A percentile compares a stretch with the other conserved stretches of the same genome.
These are phyloP conservation scores for Drosophila bunnanda DNA, from an alignment of 2,888 invertebrate species.

Conservation along the genomic window DNA sequence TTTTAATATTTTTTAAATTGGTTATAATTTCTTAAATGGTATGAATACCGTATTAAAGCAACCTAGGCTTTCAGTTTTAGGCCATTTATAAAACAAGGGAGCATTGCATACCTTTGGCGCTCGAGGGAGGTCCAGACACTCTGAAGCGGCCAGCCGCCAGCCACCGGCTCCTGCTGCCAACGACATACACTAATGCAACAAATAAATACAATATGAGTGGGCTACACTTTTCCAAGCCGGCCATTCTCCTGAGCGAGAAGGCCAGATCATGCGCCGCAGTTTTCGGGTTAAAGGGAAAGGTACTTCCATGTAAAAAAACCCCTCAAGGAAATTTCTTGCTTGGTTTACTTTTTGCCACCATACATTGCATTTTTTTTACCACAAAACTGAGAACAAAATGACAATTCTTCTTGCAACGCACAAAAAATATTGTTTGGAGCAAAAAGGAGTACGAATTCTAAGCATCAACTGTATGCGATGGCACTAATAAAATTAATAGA, in stretches of 20 bases:
- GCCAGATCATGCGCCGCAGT: neutral
- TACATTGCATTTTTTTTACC: constrained; percentile 26
- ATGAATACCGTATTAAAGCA: too few species aligned
- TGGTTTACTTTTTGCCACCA: constrained; percentile 11
- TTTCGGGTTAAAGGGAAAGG: constrained; percentile 6
- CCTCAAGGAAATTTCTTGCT: neutral
- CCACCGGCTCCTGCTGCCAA: constrained; percentile 30
- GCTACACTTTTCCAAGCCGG: constrained; percentile 20
- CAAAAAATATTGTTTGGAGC: constrained; percentile 10
- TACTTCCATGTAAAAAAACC: neutral
- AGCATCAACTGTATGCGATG: constrained; percentile 39
- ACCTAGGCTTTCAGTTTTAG: neutral
- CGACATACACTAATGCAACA: constrained; percentile 62
- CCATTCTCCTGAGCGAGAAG: constrained; percentile 13
- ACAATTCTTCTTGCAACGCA: constrained; percentile 14
- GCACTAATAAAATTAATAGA: constrained; percentile 68
- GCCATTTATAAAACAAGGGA: constrained; percentile 33
- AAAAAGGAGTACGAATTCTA: constrained; percentile 14
- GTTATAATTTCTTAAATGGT: too few species aligned
- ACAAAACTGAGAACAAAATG: constrained; percentile 7
- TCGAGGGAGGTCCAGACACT: constrained; percentile 12
- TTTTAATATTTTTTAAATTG: too few species aligned
- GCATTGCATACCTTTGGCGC: constrained; percentile 50
- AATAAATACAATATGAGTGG: constrained; percentile 56
- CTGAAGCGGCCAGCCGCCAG: constrained; percentile 44